Evolutionary conservation across 2,113 vertebrate genomes (phyloP), one percentile per base, ranked within the genome.

Genomic region (Micronisus gabar): DNA sequence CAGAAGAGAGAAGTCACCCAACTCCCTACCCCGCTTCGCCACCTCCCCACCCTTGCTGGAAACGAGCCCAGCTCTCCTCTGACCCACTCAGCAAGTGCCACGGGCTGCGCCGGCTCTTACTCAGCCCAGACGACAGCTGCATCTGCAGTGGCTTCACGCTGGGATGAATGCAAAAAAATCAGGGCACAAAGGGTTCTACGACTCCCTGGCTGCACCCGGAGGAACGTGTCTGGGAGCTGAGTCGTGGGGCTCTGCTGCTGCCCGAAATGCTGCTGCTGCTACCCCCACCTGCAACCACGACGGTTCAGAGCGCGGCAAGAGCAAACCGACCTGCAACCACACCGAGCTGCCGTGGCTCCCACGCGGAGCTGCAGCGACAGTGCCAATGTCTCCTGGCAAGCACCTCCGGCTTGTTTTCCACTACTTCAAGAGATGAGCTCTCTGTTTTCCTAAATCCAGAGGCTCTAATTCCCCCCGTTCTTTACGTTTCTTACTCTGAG

Each of bases 251-350:
- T 81, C n/a, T 0, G 5, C 70, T 20, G 55, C n/a, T 32, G 30
- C 47, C 40, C 10, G 0, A 68, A 43, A 41, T 1, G 48, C 55
- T 32, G 48, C 45, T 47, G 45, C 55, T n/a, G 80, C 40, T 13
- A 3, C n/a, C 56, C 81, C 7, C 10, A 78, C 30, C 55, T 7
- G 36, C 61, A 20, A 38, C 48, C 29, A 13, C 6, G 1, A 40
- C 2, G 9, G 48, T 14, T 15, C 61, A 13, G 30, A 66, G 65
- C 8, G 1, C 1, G 12, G 50, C 43, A 10, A 25, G 18, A 29
- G 26, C 68, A 50, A 59, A 72, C 23, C 25, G 3, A 25, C 9
- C 23, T 3, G 0, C 0, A 2, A 9, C 36, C 27, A 2, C 52
- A 4, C 15, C 2, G 1, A 67, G 61, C 59, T 85, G 48, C 41